Conservation (phyloP, 2,888 invertebrate species). For the Acrobeloides nanus region DNA sequence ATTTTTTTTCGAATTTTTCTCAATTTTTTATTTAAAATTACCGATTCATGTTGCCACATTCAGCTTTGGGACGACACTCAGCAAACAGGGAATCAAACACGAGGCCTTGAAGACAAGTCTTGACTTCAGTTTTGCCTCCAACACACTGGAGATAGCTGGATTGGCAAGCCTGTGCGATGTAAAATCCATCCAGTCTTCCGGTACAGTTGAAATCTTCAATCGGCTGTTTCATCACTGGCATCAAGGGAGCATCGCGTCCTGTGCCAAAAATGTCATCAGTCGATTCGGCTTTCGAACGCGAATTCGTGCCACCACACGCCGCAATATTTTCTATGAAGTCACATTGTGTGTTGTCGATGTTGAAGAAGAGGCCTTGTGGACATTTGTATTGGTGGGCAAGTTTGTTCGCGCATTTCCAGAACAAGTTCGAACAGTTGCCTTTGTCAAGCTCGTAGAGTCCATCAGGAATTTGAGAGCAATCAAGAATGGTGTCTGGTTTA, state of each 20-base stretch:
- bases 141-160: conserved; percentile 29
- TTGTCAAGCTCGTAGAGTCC: not conserved
- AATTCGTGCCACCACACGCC: conserved; percentile 27
- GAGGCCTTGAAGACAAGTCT: conserved; percentile 19
- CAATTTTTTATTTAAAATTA: not conserved
- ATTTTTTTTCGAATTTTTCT: too few relatives aligned
- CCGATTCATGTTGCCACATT: too few relatives aligned
- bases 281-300: not conserved
- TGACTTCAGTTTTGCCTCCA: conserved; percentile 12
- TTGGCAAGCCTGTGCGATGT: conserved; percentile 31
- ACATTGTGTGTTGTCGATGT: conserved; percentile 22
- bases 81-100: too few relatives aligned
- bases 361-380: conserved; percentile 31
- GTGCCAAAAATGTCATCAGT: not conserved
- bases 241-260: not conserved
- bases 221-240: not conserved
- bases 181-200: conserved; percentile 34
- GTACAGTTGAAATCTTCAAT: conserved; percentile 14
- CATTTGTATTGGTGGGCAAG: conserved; percentile 19
- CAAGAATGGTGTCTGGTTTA: too few relatives aligned
- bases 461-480: too few relatives aligned
- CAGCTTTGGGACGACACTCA: too few relatives aligned
- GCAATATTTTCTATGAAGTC: conserved; percentile 23
- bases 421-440: not conserved
- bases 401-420: conserved; percentile 17